A percentile compares a stretch with the other conserved stretches of the same genome.
These are phyloP conservation scores for Gymnocypris eckloni DNA, from an alignment of 2,797 vertebrate genomes.

Conservation along the genomic window DNA sequence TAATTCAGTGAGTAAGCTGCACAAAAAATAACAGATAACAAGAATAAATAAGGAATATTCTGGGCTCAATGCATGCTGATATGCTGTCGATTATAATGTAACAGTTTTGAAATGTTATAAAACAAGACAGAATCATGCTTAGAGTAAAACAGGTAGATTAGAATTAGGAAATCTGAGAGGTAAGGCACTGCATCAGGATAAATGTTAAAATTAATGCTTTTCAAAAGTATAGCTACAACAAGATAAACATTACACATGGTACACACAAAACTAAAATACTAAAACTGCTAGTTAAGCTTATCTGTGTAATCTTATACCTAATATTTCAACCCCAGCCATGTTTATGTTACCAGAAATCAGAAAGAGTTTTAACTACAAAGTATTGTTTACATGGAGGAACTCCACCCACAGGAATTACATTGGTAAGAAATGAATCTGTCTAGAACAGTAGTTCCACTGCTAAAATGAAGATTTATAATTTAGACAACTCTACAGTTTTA, in stretches of 20 bases:
- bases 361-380: neutral
- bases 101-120: neutral
- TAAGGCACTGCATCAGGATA: neutral
- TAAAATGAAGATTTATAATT: neutral
- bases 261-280: neutral
- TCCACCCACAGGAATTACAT: neutral
- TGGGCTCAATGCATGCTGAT: neutral
- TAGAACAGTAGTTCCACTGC: neutral
- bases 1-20: conserved; percentile 32
- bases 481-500: neutral
- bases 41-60: conserved; percentile 74
- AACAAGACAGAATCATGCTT: neutral
- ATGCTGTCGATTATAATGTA: neutral
- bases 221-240: neutral
- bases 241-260: neutral
- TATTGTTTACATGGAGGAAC: neutral
- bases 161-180: neutral
- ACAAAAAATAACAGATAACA: conserved; percentile 61
- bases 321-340: neutral
- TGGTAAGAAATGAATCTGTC: neutral
- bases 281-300: neutral
- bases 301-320: neutral
- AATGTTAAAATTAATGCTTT: neutral
- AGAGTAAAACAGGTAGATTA: neutral
- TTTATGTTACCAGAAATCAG: neutral